These are phyloP conservation scores for Leptodirus hochenwartii DNA, from an alignment of 2,888 invertebrate genomes.

Conservation along the genomic window DNA sequence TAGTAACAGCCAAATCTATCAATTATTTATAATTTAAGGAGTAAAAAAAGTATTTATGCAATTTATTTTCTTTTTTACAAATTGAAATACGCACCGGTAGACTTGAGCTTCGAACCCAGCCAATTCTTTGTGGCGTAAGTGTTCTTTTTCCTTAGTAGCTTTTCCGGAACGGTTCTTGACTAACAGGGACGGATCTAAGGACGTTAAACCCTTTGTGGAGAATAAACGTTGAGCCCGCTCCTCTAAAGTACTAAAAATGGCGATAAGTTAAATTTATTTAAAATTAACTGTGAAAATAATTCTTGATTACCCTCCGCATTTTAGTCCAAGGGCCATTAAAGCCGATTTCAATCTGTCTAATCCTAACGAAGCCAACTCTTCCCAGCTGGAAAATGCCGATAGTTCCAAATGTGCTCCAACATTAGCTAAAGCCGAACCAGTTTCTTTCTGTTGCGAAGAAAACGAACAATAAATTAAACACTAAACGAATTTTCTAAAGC, in stretches of 20 bases:
- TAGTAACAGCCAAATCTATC: no score
- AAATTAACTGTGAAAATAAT: conserved; percentile 2
- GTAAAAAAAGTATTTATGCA: no score
- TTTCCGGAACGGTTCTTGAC: conserved; percentile 76
- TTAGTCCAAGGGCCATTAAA: conserved; percentile 86
- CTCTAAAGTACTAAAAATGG: conserved; percentile 55
- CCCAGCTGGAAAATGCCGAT: conserved; percentile 95
- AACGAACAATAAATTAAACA: conserved; percentile 6
- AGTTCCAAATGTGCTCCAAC: conserved; percentile 93
- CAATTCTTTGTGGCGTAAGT: conserved; percentile 66
- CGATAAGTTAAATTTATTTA: background rate
- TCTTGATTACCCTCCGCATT: conserved; percentile 72
- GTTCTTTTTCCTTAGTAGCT: conserved; percentile 37
- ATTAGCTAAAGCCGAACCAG: conserved; percentile 81
- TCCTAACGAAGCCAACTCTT: conserved; percentile 92
- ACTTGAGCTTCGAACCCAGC: conserved; percentile 78
- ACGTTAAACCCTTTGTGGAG: conserved; percentile 86
- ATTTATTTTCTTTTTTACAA: no score
- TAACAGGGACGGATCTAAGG: conserved; percentile 77
- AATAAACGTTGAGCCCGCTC: conserved; percentile 94
- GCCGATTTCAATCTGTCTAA: conserved; percentile 95
- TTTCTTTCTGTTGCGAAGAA: conserved; percentile 55
- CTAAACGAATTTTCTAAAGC: conserved; percentile 4
- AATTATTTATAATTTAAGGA: no score
- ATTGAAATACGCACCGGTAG: no score